Conservation (phyloP, 2,888 invertebrate genomes). For the Thumatha senex region DNA sequence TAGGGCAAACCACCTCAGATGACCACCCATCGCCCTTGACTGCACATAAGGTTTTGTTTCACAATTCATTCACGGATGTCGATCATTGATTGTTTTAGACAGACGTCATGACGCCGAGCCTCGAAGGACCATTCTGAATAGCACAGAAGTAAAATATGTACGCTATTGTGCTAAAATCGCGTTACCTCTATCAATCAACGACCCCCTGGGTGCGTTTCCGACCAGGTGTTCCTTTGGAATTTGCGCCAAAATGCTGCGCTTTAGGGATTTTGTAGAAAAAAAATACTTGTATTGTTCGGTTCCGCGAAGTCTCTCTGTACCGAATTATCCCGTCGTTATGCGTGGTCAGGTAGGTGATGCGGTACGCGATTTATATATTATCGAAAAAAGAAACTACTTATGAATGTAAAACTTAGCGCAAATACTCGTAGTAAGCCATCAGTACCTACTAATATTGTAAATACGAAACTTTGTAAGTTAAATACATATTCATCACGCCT, state of each 20-base stretch:
- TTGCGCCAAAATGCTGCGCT: conserved; percentile 78
- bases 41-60: conserved; percentile 70
- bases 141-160: conserved; percentile 58
- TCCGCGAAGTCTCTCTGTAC: conserved; percentile 66
- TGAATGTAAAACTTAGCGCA: neutral
- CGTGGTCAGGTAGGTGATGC: conserved; percentile 63
- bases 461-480: too few species aligned
- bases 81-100: conserved; percentile 82
- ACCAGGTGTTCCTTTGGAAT: conserved; percentile 82
- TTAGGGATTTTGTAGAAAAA: conserved; percentile 62
- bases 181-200: conserved; percentile 79
- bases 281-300: conserved; percentile 72
- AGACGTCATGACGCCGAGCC: conserved; percentile 76
- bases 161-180: conserved; percentile 61
- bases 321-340: conserved; percentile 37
- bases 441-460: too few species aligned
- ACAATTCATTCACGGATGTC: conserved; percentile 72
- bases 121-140: conserved; percentile 45
- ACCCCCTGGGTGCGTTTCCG: conserved; percentile 81
- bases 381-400: conserved; percentile 35
- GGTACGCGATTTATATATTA: conserved; percentile 43
- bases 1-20: conserved; percentile 64
- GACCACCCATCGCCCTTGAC: conserved; percentile 57
- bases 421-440: too few species aligned
- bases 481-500: too few species aligned